Conservation (phyloP, 2,113 vertebrate genomes). For the Thalassoma bifasciatum region DNA sequence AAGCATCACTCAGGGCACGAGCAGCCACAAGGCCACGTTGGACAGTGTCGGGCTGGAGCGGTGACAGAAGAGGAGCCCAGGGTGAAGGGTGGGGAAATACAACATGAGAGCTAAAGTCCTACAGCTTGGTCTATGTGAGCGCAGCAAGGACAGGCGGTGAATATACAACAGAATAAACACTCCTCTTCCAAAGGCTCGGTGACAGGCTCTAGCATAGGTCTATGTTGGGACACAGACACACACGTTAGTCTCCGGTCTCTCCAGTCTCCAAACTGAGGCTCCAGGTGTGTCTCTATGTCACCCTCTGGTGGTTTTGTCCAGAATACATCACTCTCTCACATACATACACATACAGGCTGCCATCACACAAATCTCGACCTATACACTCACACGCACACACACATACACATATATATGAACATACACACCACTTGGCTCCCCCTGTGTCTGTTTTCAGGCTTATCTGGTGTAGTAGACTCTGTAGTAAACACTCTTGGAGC, state of each 20-base stretch:
- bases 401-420: conserved; percentile 18
- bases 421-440: conserved; percentile 72
- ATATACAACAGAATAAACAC: conserved; percentile 51
- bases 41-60: conserved; percentile 44
- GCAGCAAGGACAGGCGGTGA: conserved; percentile 61
- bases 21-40: conserved; percentile 55
- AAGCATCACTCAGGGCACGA: conserved; percentile 34
- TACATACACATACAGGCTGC: conserved; percentile 30
- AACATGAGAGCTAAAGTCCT: conserved; percentile 53
- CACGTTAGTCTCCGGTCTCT: too few relatives aligned
- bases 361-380: conserved; percentile 27
- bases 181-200: conserved; percentile 49
- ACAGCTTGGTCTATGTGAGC: conserved; percentile 54
- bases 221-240: conserved; percentile 43
- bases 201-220: conserved; percentile 44
- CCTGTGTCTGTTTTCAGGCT: conserved; percentile 83
- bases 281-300: conserved; percentile 65
- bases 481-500: conserved; percentile 99
- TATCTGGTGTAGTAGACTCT: conserved; percentile 99
- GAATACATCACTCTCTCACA: conserved; percentile 38
- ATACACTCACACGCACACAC: conserved; percentile 17
- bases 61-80: conserved; percentile 46
- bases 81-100: conserved; percentile 23
- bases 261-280: conserved; percentile 38
- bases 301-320: conserved; percentile 76